Percentiles rank a stretch among this genome's conserved stretches.
Conservation (phyloP, 2,113 vertebrate species). For the Neodon shergylaensis region DNA sequence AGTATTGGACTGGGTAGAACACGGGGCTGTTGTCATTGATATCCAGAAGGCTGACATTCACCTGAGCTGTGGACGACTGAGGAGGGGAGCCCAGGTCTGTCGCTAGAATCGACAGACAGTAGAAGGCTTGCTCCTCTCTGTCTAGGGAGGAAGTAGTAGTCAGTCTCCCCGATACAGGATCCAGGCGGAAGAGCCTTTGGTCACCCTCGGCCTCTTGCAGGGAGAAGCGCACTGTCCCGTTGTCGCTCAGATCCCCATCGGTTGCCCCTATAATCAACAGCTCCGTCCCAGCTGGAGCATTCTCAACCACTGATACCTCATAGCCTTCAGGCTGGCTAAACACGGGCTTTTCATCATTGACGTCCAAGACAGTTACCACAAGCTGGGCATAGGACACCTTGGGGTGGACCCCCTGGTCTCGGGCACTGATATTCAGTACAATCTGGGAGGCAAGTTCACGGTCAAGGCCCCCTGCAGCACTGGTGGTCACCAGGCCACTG, state of each 20-base stretch:
- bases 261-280: constrained; percentile 91
- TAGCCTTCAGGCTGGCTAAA: constrained; percentile 91
- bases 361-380: constrained; percentile 93
- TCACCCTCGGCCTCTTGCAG: constrained; percentile 89
- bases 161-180: constrained; percentile 90
- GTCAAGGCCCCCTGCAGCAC: constrained; percentile 85
- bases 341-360: constrained; percentile 94
- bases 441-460: constrained; percentile 93
- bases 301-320: constrained; percentile 90
- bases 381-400: constrained; percentile 94
- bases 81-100: constrained; percentile 92
- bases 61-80: constrained; percentile 87
- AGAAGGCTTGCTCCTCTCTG: constrained; percentile 92
- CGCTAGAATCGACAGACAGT: constrained; percentile 90
- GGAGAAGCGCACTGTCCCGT: constrained; percentile 94
- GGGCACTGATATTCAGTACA: constrained; percentile 96
- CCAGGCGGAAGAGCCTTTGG: constrained; percentile 90
- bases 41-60: constrained; percentile 94
- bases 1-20: constrained; percentile 97
- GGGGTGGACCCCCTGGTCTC: constrained; percentile 97
- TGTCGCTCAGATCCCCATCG: constrained; percentile 95
- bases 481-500: constrained; percentile 94
- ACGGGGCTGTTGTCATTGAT: constrained; percentile 96
- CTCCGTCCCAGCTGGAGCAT: constrained; percentile 91
- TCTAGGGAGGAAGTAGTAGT: constrained; percentile 91